phyloP scores from a whole-genome alignment of 2,113 vertebrate species.

The Nesoenas mayeri region DNA sequence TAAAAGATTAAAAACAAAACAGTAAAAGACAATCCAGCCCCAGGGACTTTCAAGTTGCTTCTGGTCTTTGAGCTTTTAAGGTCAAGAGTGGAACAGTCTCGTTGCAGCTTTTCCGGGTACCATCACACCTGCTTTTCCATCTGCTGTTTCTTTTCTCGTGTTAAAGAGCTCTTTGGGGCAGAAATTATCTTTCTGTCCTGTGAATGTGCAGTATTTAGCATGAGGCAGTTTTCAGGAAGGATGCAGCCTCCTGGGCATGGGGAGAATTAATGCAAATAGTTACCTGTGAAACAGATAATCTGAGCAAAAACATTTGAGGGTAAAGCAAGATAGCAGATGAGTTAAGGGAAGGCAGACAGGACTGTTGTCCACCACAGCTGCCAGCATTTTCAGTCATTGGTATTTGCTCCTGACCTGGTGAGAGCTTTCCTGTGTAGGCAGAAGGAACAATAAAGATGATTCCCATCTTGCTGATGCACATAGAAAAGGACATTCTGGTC shows the following conservation, averaged over 20 bases:
- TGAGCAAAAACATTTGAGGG: background rate
- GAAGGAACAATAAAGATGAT: background rate
- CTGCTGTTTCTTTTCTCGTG: background rate
- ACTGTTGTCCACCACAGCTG: background rate
- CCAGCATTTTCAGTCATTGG: background rate
- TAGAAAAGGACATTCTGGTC: background rate
- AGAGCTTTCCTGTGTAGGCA: background rate
- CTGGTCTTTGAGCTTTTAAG: background rate
- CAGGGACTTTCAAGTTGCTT: background rate
- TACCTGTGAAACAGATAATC: background rate
- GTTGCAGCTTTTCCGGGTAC: accelerated
- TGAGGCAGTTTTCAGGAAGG: background rate
- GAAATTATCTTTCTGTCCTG: background rate
- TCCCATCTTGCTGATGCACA: background rate
- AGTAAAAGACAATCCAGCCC: background rate
- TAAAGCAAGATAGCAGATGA: background rate
- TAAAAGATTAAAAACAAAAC: conserved; percentile 3
- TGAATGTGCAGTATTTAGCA: background rate
- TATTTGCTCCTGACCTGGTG: background rate
- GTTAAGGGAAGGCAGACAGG: background rate
- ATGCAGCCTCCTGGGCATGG: background rate
- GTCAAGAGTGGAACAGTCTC: background rate
- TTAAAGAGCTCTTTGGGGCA: background rate
- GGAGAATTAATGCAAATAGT: background rate
- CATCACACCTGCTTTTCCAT: background rate